Conservation (phyloP, 2,113 vertebrate genomes). For the Ochotona curzoniae region DNA sequence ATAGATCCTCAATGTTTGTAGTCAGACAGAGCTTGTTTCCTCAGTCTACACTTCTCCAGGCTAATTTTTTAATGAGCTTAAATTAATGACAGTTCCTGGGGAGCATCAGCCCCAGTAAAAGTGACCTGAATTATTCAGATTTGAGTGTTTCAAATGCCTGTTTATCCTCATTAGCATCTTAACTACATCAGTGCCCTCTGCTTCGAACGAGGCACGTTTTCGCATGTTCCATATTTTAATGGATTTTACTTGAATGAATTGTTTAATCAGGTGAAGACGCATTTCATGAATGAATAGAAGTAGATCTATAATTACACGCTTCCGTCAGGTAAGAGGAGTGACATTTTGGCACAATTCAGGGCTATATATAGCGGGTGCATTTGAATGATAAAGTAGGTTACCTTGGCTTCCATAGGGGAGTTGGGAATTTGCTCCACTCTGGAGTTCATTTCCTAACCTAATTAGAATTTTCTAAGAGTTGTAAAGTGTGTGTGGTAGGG, state of each 20-base stretch:
- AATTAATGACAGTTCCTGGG: slow-evolving; percentile 77
- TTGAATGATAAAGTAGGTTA: slow-evolving; percentile 83
- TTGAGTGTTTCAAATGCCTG: slow-evolving; percentile 75
- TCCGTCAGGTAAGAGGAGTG: slow-evolving; percentile 82
- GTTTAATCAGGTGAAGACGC: slow-evolving; percentile 82
- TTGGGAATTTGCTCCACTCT: slow-evolving; percentile 63
- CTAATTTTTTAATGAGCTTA: slow-evolving; percentile 81
- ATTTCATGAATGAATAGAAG: slow-evolving; percentile 83
- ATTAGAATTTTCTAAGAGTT: slow-evolving; percentile 71
- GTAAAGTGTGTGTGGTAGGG: slow-evolving; percentile 41
- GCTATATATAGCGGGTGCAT: slow-evolving; percentile 77
- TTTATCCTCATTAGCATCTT: slow-evolving; percentile 81
- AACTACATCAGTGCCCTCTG: slow-evolving; percentile 64
- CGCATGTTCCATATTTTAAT: slow-evolving; percentile 77
- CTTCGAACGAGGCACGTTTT: slow-evolving; percentile 66
- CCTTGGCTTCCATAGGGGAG: slow-evolving; percentile 71
- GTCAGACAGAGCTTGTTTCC: slow-evolving; percentile 38
- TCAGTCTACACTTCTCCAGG: slow-evolving; percentile 50
- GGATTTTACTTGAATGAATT: slow-evolving; percentile 82
- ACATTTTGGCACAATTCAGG: slow-evolving; percentile 68
- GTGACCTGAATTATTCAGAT: slow-evolving; percentile 81
- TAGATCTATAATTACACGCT: slow-evolving; percentile 81
- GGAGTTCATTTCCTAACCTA: slow-evolving; percentile 68
- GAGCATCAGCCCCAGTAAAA: slow-evolving; percentile 69
- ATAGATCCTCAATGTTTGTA: slow-evolving; percentile 43